Percentiles rank a stretch among this genome's conserved stretches.
phyloP scores from a whole-genome alignment of 2,113 vertebrate genomes.

The Sinocyclocheilus grahami region DNA sequence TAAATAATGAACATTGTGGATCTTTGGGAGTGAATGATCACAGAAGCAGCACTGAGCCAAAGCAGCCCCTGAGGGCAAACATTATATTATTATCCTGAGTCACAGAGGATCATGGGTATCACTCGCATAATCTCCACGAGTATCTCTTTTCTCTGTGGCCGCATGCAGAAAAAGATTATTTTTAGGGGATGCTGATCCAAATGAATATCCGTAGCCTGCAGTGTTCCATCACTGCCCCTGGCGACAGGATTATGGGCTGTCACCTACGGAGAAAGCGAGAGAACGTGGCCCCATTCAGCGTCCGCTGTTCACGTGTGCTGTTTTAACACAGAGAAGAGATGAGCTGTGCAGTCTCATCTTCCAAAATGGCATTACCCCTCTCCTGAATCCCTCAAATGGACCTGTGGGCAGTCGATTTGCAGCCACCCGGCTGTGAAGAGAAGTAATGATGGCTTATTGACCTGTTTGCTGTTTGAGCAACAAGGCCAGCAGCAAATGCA shows the following conservation, averaged over 20 bases:
- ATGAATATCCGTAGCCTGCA: constrained; percentile 50
- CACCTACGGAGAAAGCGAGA: constrained; percentile 40
- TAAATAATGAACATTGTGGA: background rate
- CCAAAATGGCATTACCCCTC: constrained; percentile 72
- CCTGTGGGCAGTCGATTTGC: constrained; percentile 87
- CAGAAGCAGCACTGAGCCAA: constrained; percentile 22
- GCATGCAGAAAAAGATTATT: constrained; percentile 49
- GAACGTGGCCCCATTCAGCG: constrained; percentile 51
- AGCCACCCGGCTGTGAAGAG: constrained; percentile 84
- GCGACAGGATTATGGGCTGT: constrained; percentile 65
- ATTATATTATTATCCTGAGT: constrained; percentile 29
- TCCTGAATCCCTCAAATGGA: constrained; percentile 77
- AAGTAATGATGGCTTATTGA: constrained; percentile 93
- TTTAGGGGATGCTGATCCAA: constrained; percentile 62
- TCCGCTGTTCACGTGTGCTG: constrained; percentile 47
- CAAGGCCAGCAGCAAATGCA: constrained; percentile 70
- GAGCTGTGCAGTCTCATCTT: constrained; percentile 75
- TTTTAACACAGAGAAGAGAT: constrained; percentile 68
- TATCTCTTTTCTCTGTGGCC: constrained; percentile 14
- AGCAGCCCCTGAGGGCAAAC: constrained; percentile 43
- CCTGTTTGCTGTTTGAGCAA: constrained; percentile 80
- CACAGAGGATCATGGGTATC: constrained; percentile 18
- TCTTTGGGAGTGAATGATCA: constrained; percentile 19
- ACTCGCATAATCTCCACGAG: constrained; percentile 44
- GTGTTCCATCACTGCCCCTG: constrained; percentile 50